These are phyloP conservation scores for Amitus sp. DNA, from an alignment of 2,888 invertebrate species.

Conservation along the genomic window DNA sequence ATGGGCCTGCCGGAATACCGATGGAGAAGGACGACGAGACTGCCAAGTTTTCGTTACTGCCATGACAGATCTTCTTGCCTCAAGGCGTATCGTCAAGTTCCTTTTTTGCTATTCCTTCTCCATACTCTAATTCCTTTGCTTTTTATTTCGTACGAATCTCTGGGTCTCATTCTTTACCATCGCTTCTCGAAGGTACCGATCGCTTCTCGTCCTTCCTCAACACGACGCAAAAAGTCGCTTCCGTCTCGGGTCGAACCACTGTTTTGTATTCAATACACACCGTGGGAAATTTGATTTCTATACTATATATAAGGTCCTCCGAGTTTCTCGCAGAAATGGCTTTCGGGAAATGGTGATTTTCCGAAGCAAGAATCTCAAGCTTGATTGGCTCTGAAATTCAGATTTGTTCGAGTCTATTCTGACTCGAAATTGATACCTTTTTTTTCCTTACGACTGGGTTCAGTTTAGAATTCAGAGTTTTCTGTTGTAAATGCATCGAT, in stretches of 20 bases:
- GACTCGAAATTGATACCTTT: no score
- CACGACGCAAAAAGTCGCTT: background rate
- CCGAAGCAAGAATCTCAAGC: no score
- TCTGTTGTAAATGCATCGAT: no score
- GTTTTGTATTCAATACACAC: conserved; percentile 54
- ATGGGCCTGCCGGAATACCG: background rate
- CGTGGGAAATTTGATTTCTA: conserved; percentile 58
- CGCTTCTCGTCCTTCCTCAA: conserved; percentile 3
- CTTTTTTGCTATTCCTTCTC: background rate
- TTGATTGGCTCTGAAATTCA: no score
- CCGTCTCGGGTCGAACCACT: conserved; percentile 16
- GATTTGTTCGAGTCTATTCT: no score
- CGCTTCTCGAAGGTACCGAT: background rate
- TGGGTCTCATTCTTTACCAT: background rate
- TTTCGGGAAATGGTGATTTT: background rate
- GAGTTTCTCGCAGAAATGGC: conserved; percentile 6
- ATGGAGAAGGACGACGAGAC: background rate
- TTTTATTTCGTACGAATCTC: background rate
- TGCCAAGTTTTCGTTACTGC: background rate
- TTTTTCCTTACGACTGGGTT: no score
- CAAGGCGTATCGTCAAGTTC: conserved; percentile 5
- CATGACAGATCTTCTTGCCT: background rate
- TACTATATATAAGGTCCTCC: conserved; percentile 42
- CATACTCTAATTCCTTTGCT: background rate
- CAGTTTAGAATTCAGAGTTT: no score